A percentile compares a stretch with the other conserved stretches of the same genome.
Evolutionary conservation across 1,140 invertebrate genomes (phyloP).

Genomic region (Hylaeus volcanicus): DNA sequence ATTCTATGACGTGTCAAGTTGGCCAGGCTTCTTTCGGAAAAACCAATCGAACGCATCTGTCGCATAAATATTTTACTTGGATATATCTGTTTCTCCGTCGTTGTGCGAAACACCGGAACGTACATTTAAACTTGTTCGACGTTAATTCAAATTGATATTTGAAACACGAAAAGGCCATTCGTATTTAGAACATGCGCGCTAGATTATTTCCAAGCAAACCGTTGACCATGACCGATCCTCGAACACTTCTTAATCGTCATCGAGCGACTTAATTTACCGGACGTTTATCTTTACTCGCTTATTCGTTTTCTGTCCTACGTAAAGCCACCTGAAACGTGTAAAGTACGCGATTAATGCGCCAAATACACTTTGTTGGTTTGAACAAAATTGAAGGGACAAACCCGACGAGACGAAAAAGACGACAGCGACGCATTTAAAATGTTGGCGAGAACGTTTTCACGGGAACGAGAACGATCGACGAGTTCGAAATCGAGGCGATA

Average conservation of each 20-base stretch:
- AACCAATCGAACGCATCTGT: background rate
- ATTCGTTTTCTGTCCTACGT: background rate
- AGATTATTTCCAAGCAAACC: background rate
- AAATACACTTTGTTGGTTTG: background rate
- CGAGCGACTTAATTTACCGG: background rate
- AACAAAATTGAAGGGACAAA: background rate
- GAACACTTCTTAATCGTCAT: background rate
- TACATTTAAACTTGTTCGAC: no score
- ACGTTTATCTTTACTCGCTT: background rate
- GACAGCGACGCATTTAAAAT: slow-evolving; percentile 8
- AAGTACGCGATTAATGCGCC: background rate
- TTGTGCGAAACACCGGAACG: no score
- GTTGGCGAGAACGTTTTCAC: slow-evolving; percentile 32
- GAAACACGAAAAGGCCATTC: background rate
- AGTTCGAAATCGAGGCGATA: slow-evolving; percentile 50
- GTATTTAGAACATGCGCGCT: background rate
- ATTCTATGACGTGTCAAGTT: slow-evolving; percentile 43
- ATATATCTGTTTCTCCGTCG: no score
- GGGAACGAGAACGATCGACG: slow-evolving; percentile 49
- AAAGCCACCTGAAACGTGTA: background rate
- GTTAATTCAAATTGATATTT: background rate
- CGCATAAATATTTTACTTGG: no score
- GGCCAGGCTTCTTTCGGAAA: no score
- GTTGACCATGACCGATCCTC: background rate
- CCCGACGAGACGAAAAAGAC: background rate